Percentiles rank a stretch among this genome's conserved stretches.
These are phyloP conservation scores for Trichogramma evanescens DNA, from an alignment of 2,888 invertebrate species.

Conservation along the genomic window DNA sequence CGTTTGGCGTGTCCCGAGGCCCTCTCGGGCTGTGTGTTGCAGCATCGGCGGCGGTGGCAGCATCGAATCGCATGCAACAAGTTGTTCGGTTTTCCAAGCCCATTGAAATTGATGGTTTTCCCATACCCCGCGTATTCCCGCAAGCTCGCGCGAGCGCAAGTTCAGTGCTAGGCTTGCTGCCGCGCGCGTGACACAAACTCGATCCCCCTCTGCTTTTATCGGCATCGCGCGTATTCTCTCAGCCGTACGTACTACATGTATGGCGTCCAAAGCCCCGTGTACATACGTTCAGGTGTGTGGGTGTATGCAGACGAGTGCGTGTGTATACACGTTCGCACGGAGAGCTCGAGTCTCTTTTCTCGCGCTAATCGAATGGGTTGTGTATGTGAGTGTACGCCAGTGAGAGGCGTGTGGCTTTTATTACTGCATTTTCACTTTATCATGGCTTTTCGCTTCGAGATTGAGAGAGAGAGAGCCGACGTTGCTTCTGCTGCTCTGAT, in stretches of 20 bases:
- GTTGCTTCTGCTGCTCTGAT: too few relatives aligned
- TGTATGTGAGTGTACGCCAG: neutral
- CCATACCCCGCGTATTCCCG: slow-evolving; percentile 43
- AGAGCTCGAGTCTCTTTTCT: too few relatives aligned
- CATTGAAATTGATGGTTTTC: slow-evolving; percentile 50
- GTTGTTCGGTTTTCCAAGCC: slow-evolving; percentile 49
- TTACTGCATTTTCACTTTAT: slow-evolving; percentile 48
- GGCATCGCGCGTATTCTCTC: slow-evolving; percentile 24
- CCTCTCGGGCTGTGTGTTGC: slow-evolving; percentile 1
- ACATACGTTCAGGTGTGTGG: slow-evolving; percentile 6
- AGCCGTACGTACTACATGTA: neutral
- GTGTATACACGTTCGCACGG: slow-evolving; percentile 12
- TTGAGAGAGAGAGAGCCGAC: too few relatives aligned
- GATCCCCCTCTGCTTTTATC: slow-evolving; percentile 26
- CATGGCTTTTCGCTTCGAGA: slow-evolving; percentile 38
- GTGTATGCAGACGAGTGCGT: neutral
- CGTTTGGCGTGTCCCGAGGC: neutral
- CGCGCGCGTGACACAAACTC: slow-evolving; percentile 28
- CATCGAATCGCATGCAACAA: slow-evolving; percentile 42
- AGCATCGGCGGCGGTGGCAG: slow-evolving; percentile 22
- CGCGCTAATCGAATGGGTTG: slow-evolving; percentile 16
- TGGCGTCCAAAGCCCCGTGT: slow-evolving; percentile 13
- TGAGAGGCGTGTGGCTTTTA: slow-evolving; percentile 41
- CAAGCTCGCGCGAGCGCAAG: slow-evolving; percentile 2
- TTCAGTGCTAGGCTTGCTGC: neutral